phyloP scores from a whole-genome alignment of 2,888 invertebrate genomes.

The Archaeoteleia sp. region DNA sequence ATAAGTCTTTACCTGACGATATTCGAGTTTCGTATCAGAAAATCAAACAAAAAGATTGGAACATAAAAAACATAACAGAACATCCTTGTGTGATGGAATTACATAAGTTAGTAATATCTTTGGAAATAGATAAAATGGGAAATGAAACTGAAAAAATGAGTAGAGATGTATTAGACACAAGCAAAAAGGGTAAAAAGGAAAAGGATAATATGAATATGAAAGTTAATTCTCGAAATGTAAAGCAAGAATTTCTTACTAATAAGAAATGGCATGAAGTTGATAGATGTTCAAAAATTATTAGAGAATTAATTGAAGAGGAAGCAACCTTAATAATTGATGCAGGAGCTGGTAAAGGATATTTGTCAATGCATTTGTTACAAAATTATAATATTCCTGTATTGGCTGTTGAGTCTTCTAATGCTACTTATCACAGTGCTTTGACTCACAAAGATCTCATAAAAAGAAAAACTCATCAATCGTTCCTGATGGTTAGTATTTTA shows the following conservation, averaged over 20 bases:
- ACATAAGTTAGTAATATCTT: slow-evolving; percentile 2
- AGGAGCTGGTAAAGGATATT: slow-evolving; percentile 93
- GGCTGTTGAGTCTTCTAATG: slow-evolving; percentile 85
- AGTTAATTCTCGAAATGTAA: neutral
- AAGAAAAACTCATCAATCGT: slow-evolving; percentile 59
- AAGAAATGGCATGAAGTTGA: slow-evolving; percentile 87
- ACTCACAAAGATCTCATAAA: slow-evolving; percentile 67
- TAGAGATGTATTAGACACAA: neutral
- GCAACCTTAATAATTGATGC: slow-evolving; percentile 80
- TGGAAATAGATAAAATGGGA: slow-evolving; percentile 4
- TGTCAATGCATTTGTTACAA: slow-evolving; percentile 81
- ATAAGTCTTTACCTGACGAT: slow-evolving; percentile 77
- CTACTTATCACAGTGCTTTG: slow-evolving; percentile 82
- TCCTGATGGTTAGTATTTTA: slow-evolving; percentile 55
- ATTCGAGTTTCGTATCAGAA: slow-evolving; percentile 77
- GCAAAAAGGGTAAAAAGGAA: neutral
- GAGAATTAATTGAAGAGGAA: slow-evolving; percentile 52
- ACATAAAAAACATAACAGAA: slow-evolving; percentile 2
- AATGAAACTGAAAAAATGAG: neutral
- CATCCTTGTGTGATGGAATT: slow-evolving; percentile 33
- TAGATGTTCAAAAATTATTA: slow-evolving; percentile 60
- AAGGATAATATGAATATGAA: neutral
- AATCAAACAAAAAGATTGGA: slow-evolving; percentile 8
- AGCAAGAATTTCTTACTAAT: slow-evolving; percentile 60
- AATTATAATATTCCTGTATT: slow-evolving; percentile 84